phyloP scores from a whole-genome alignment of 92 coral and sea anemone species.

The Porites evermanni region DNA sequence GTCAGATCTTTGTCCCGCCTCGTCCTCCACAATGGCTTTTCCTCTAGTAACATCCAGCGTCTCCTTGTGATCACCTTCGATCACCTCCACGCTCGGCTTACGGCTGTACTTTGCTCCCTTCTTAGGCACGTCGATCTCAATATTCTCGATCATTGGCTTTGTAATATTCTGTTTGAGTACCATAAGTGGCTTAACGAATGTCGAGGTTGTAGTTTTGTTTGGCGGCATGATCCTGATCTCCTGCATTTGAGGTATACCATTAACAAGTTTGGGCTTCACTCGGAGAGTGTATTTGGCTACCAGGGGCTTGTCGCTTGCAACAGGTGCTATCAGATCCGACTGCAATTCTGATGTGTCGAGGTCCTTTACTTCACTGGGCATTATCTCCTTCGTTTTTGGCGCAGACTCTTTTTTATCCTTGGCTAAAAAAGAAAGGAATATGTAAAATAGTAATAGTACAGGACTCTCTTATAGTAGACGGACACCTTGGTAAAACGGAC shows the following conservation, averaged over 20 bases:
- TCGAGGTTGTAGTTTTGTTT: conserved; percentile 35
- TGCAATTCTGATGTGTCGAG: conserved; percentile 58
- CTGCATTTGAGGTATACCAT: conserved; percentile 86
- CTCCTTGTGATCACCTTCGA: conserved; percentile 69
- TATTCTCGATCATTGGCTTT: conserved; percentile 90
- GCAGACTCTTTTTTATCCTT: conserved; percentile 1
- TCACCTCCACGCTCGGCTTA: conserved; percentile 90
- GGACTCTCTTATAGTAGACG: no score
- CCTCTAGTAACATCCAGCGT: conserved; percentile 59
- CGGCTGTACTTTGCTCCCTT: conserved; percentile 78
- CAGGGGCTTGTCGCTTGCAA: conserved; percentile 74
- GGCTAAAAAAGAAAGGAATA: not conserved
- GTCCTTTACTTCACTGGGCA: conserved; percentile 74
- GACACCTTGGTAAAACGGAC: no score
- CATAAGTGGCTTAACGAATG: conserved; percentile 65
- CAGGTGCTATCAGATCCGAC: conserved; percentile 85
- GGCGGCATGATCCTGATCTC: conserved; percentile 88
- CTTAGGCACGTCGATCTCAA: conserved; percentile 92
- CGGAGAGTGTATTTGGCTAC: conserved; percentile 86
- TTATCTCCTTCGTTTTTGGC: conserved; percentile 28
- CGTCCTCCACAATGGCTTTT: conserved; percentile 51
- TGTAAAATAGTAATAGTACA: no score
- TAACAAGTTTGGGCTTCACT: conserved; percentile 75
- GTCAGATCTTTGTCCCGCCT: conserved; percentile 21
- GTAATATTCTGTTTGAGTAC: conserved; percentile 81